Evolutionary conservation across 2,797 vertebrate genomes (phyloP).

Genomic region (Kryptolebias ocellatus): DNA sequence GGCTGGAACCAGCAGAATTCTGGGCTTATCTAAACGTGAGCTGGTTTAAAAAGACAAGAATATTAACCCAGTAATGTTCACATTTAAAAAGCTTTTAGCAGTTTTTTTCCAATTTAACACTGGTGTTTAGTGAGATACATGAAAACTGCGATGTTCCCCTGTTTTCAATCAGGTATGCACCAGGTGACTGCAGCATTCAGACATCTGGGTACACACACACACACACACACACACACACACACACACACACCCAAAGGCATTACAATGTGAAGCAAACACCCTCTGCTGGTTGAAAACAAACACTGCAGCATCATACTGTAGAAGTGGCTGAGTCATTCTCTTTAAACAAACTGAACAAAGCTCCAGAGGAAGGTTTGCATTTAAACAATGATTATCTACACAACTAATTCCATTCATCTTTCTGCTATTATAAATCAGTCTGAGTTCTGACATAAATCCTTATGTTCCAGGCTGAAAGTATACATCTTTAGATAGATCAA

Average conservation of each 20-base stretch:
- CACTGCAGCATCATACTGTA: conserved; percentile 26
- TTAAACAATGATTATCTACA: conserved; percentile 2
- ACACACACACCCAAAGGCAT: too few relatives aligned
- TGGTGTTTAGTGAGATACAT: neutral
- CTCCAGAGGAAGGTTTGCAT: conserved; percentile 8
- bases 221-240: too few relatives aligned
- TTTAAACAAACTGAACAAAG: conserved; percentile 24
- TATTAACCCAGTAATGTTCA: neutral
- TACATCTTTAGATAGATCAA: too few relatives aligned
- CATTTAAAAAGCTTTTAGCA: neutral
- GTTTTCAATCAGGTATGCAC: conserved; percentile 12
- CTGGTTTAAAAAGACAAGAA: neutral
- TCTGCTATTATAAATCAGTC: neutral
- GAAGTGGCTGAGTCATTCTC: conserved; percentile 78
- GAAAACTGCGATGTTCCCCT: neutral
- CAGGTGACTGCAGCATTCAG: too few relatives aligned
- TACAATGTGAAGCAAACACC: conserved; percentile 13
- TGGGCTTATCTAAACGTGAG: conserved; percentile 1
- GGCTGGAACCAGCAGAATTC: neutral
- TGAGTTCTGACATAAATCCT: conserved; percentile 3
- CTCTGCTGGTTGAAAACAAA: conserved; percentile 62
- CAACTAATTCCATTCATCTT: neutral
- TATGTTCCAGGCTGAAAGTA: neutral
- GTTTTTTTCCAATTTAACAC: neutral
- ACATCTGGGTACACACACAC: too few relatives aligned